Evolutionary conservation across 2,888 invertebrate genomes (phyloP).

Genomic region (Diaphora mendica): DNA sequence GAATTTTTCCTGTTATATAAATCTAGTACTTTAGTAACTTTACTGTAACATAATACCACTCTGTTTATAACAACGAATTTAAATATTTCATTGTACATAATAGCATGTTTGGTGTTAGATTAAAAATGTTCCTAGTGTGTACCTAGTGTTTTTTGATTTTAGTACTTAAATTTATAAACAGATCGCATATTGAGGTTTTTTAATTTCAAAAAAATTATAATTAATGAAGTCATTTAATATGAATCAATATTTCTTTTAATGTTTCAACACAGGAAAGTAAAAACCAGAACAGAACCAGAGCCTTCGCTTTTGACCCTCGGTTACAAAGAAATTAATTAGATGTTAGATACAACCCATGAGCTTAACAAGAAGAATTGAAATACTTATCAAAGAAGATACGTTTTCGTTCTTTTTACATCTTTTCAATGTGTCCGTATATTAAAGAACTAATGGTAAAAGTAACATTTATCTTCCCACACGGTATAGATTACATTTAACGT

Average conservation of each 20-base stretch:
- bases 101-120: background rate
- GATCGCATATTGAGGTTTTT: background rate
- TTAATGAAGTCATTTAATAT: background rate
- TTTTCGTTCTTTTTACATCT: background rate
- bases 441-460: constrained; percentile 36
- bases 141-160: background rate
- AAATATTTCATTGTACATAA: background rate
- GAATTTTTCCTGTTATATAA: background rate
- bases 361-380: background rate
- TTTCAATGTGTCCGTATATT: background rate
- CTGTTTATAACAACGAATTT: background rate
- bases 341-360: no score
- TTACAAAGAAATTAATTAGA: no score
- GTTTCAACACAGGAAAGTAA: background rate
- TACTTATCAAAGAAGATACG: background rate
- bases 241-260: background rate
- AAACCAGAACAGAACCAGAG: no score
- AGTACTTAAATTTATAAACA: background rate
- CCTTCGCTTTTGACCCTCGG: no score
- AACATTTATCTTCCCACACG: constrained; percentile 52
- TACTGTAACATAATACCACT: no score
- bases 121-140: background rate
- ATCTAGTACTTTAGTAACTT: no score
- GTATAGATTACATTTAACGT: constrained; percentile 49
- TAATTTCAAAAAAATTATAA: background rate